These are phyloP conservation scores for Helicolenus hilgendorfi DNA, from an alignment of 2,797 vertebrate genomes.

Conservation along the genomic window DNA sequence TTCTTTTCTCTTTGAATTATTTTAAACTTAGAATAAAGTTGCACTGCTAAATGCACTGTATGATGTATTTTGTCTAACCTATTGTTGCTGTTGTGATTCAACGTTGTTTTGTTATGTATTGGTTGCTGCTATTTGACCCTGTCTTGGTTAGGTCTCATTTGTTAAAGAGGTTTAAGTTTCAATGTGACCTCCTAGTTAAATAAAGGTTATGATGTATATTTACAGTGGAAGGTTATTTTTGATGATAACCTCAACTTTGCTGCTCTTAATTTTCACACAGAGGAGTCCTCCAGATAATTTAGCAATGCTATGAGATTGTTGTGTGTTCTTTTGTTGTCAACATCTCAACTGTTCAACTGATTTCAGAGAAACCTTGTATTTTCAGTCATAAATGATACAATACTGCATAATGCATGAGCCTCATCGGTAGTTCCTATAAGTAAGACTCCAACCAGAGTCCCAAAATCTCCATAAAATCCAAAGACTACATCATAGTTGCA, in stretches of 20 bases:
- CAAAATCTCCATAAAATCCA: neutral
- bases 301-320: neutral
- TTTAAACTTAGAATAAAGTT: too few species aligned
- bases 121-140: too few species aligned
- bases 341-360: neutral
- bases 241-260: neutral
- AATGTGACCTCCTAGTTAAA: too few species aligned
- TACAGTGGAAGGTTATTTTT: neutral
- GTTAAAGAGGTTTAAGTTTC: too few species aligned
- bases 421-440: neutral
- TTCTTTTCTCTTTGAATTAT: too few species aligned
- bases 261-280: neutral
- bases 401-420: neutral
- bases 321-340: neutral
- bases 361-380: neutral
- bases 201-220: neutral
- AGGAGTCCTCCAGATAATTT: neutral
- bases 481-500: neutral
- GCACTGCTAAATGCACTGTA: too few species aligned
- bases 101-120: too few species aligned
- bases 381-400: neutral
- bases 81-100: too few species aligned
- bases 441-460: neutral
- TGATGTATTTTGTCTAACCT: too few species aligned
- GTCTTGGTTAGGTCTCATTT: too few species aligned